Conservation (phyloP, 2,888 invertebrate species). For the Bruchidius siliquastri region DNA sequence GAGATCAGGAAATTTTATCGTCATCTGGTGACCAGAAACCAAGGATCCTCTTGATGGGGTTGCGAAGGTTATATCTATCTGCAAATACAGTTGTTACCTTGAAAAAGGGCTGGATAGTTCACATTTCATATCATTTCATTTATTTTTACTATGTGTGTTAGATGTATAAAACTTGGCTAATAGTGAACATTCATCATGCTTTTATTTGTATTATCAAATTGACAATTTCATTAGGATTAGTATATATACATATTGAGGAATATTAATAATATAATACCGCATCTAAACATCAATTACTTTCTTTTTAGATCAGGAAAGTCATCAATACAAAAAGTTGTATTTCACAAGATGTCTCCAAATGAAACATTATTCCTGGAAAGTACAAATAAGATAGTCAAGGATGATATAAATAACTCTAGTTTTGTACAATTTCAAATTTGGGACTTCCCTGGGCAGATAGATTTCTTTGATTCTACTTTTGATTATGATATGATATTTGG, state of each 20-base stretch:
- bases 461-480: conserved; percentile 94
- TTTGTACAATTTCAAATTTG: conserved; percentile 99
- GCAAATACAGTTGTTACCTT: no score
- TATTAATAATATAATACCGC: no score
- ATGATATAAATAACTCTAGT: conserved; percentile 93
- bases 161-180: no score
- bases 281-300: no score
- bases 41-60: conserved; percentile 89
- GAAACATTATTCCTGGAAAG: conserved; percentile 98
- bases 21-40: conserved; percentile 79
- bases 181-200: no score
- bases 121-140: no score
- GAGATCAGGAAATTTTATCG: conserved; percentile 65
- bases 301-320: conserved; percentile 88
- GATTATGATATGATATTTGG: conserved; percentile 96
- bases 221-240: no score
- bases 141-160: no score
- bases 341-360: conserved; percentile 99
- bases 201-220: no score
- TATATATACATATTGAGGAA: background rate
- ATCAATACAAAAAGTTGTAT: conserved; percentile 99
- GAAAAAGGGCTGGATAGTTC: no score
- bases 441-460: conserved; percentile 99
- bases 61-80: conserved; percentile 64
- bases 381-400: conserved; percentile 97